Base-by-base conservation (phyloP, 2,797 vertebrate species). In the Moxostoma hubbsi region DNA sequence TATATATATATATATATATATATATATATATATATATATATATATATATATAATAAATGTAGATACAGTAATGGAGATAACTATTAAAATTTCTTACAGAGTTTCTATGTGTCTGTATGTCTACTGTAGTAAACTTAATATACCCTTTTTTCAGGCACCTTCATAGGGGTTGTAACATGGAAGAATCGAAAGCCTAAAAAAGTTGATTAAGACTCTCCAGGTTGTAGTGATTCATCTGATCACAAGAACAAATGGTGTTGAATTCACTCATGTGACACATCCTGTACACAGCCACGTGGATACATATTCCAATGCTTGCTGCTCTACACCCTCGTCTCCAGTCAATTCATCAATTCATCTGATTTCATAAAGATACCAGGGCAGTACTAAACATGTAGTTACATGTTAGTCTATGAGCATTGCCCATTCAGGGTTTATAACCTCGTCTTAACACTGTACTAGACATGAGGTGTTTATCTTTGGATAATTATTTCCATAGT, bases 151-250 rank as follows among this genome's bases (percentile, higher is more conserved):
- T 66, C 85, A 99, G 97, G 96, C 0, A 53, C 93, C 62, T 98
- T 99, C 86, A 93, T 95, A 49, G 92, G 89, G 10, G 87, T 91
- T 0, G 58, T 98, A 83, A 92, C 94, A 85, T 95, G 95, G 95
- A 98, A 94, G 90, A 96, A 89, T 87, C 91, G 80, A 74, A 96
- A 90, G 58, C 89, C 89, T n/a, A 89, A 95, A 90, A 98, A 97
- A 88, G 86, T 82, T 0, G 92, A 96, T 78, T 98, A 87, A 94
- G 68, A 49, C 9, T 55, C 36, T 66, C 3, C 53, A 58, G 46
- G 61, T 0, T 45, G 43, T n/a, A 2, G 54, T 58, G 9, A 50
- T 36, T 36, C 36, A 36, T 46, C 24, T 64, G 55, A 15, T 51
- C 7, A 49, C 9, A 57, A 58, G 24, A 49, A 15, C 6, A 18